phyloP scores from a whole-genome alignment of 2,888 invertebrate genomes.

The Azorinus chamasolen region DNA sequence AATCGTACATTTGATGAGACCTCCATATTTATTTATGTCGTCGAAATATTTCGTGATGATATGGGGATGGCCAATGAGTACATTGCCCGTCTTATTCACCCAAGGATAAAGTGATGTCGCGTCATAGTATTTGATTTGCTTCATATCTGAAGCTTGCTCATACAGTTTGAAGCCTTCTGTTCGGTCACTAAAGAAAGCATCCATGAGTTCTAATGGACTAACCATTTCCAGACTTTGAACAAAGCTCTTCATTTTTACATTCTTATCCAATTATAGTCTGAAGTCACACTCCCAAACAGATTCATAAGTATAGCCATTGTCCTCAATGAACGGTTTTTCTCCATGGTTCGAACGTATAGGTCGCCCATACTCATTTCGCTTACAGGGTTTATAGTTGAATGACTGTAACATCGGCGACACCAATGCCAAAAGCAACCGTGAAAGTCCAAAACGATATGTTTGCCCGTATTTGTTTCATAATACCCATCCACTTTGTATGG shows the following conservation, averaged over 20 bases:
- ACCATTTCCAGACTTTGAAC: conserved; percentile 46
- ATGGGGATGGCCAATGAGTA: conserved; percentile 72
- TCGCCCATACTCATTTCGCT: conserved; percentile 28
- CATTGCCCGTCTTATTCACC: conserved; percentile 67
- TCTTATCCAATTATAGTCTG: conserved; percentile 37
- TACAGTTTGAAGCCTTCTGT: conserved; percentile 71
- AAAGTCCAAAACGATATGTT: conserved; percentile 42
- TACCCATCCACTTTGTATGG: conserved; percentile 42
- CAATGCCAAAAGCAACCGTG: conserved; percentile 56
- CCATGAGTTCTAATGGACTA: conserved; percentile 68
- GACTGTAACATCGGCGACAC: conserved; percentile 27
- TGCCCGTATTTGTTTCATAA: conserved; percentile 17
- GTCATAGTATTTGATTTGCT: conserved; percentile 70
- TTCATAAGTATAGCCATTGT: conserved; percentile 19
- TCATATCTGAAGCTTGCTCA: conserved; percentile 48
- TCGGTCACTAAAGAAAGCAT: conserved; percentile 77
- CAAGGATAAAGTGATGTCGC: conserved; percentile 76
- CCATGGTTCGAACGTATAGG: conserved; percentile 25
- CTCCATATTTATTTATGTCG: conserved; percentile 64
- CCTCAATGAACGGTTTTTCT: conserved; percentile 26
- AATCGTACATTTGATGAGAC: conserved; percentile 72
- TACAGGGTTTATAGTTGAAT: conserved; percentile 38
- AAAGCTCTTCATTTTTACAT: conserved; percentile 42
- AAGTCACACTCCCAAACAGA: conserved; percentile 56
- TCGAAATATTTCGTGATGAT: conserved; percentile 69